Base-by-base conservation (phyloP, 1,140 invertebrate genomes). In the Cecropterus lyciades region DNA sequence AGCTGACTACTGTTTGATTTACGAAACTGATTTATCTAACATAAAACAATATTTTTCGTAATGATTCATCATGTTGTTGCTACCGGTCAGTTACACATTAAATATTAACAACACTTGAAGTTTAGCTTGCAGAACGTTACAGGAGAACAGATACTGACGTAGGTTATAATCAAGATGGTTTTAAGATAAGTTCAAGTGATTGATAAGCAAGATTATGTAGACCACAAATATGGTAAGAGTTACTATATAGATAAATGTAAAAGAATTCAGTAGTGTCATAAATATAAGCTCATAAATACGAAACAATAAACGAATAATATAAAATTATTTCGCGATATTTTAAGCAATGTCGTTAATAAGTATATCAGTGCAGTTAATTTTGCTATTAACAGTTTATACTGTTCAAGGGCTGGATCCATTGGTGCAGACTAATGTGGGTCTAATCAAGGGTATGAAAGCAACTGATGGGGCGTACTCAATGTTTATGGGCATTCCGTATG, bases 401-500 rank as follows among this genome's bases (percentile, higher is more conserved):
- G 43, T 48, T 15, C 14, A 59, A 3, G 56, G 20, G 1, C 43
- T 68, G 10, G 69, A 75, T 59, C 76, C 76, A 14, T 16, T 73
- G 52, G 76, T 79, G 1, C n/a, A 70, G 14, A 72, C 70, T 16
- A 49, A 63, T n/a, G 40, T 62, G 3, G 76, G 76, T 40, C 45
- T 72, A 37, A 72, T 79, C 10, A 46, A 64, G 45, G 77, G 77
- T 3, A 17, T 72, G 10, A 49, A 15, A 9, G 70, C 73, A 4
- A 57, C 20, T 0, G 73, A 79, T 53, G 73, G 73, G 0, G 52
- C 60, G 15, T 79, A 75, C 33, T 71, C 70, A 1, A 75, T 73
- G 76, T 79, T 75, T 37, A 52, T 79, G 55, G 76, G 76, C 5
- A 73, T 79, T 14, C 76, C 76, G 9, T 79, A 60, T 45, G 76